These are phyloP conservation scores for Centruroides vittatus DNA, from an alignment of 1,140 invertebrate genomes.

Conservation along the genomic window DNA sequence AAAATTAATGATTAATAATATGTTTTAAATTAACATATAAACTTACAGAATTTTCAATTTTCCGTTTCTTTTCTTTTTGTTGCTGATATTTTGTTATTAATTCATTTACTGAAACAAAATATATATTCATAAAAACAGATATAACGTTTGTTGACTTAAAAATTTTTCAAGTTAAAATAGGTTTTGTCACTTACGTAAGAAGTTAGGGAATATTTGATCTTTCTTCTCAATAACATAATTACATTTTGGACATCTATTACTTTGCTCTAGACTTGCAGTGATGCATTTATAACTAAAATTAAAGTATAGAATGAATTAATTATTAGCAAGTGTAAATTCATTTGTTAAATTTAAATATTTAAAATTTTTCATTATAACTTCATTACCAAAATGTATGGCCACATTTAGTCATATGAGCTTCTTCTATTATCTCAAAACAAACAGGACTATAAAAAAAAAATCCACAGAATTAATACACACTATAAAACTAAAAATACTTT, in stretches of 20 bases:
- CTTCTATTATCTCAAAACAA: slow-evolving; percentile 78
- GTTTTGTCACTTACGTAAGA: slow-evolving; percentile 34
- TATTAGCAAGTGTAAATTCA: no score
- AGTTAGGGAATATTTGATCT: slow-evolving; percentile 74
- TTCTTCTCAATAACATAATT: slow-evolving; percentile 49
- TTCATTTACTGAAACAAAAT: slow-evolving; percentile 48
- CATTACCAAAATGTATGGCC: slow-evolving; percentile 84
- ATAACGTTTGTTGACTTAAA: slow-evolving; percentile 1
- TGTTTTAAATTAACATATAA: background rate
- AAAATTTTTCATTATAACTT: background rate
- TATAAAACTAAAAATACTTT: no score
- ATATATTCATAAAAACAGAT: no score
- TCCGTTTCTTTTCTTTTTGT: slow-evolving; percentile 33
- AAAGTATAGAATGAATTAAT: slow-evolving; percentile 4
- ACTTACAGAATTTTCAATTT: background rate
- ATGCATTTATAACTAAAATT: slow-evolving; percentile 49
- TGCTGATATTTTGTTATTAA: slow-evolving; percentile 59
- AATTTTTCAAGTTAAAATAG: background rate
- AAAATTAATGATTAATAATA: background rate
- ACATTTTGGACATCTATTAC: slow-evolving; percentile 74
- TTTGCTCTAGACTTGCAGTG: slow-evolving; percentile 55
- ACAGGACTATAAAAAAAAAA: slow-evolving; percentile 45
- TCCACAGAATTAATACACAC: no score
- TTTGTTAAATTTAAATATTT: no score
- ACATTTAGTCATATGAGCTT: slow-evolving; percentile 83